phyloP scores from a whole-genome alignment of 2,113 vertebrate species.

The Phalacrocorax brasilianus region DNA sequence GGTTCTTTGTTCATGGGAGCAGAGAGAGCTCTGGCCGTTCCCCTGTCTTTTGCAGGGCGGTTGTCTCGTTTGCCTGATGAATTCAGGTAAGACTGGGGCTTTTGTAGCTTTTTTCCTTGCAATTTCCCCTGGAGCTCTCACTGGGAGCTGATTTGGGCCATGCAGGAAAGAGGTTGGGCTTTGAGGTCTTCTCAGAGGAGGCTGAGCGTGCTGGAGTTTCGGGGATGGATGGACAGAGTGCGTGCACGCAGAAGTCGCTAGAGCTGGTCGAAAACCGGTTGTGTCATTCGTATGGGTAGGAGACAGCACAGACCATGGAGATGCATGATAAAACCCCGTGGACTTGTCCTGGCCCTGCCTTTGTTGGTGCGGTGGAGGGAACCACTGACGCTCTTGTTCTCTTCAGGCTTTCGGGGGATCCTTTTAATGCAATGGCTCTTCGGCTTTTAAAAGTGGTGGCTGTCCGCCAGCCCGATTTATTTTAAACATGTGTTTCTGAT shows the following conservation, averaged over 20 bases:
- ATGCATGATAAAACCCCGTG: neutral
- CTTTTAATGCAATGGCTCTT: neutral
- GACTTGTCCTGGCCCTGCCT: neutral
- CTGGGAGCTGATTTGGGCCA: neutral
- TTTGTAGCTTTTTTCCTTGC: neutral
- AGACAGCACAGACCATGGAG: neutral
- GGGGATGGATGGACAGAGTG: neutral
- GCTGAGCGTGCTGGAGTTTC: fast-evolving
- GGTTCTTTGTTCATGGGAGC: fast-evolving
- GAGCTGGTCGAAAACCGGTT: neutral
- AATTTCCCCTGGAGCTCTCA: neutral
- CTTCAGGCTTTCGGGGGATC: neutral
- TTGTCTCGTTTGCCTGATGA: neutral
- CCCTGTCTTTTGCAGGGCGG: neutral
- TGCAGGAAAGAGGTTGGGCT: neutral
- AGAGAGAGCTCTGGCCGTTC: neutral
- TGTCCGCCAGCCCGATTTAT: conserved; percentile 49
- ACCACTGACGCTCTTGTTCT: neutral
- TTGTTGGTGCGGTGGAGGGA: neutral
- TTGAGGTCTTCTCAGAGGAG: neutral
- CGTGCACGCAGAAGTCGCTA: neutral
- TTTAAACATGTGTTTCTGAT: conserved; percentile 65
- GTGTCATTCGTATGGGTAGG: neutral
- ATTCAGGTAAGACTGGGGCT: neutral
- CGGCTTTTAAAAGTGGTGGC: conserved; percentile 35